Evolutionary conservation across 2,113 vertebrate species (phyloP), one percentile per base, ranked within the genome.

Genomic region (Tauraco erythrolophus): DNA sequence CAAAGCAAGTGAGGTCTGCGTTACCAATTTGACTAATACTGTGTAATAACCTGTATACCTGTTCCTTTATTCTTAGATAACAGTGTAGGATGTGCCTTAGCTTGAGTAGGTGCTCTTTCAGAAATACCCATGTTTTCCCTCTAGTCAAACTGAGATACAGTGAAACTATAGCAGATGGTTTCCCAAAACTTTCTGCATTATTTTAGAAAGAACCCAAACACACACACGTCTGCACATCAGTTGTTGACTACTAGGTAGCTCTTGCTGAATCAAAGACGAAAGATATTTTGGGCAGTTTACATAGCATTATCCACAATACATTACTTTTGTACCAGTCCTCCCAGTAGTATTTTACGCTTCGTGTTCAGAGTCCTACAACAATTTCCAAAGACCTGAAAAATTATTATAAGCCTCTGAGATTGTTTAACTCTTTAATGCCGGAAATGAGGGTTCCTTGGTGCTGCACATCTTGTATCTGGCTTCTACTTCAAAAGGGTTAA

Each of bases 311-410:
- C 92, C 70, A 31, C 19, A 96, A 53, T 86, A 95, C 75, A 69
- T 85, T 57, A 85, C 77, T 86, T 62, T n/a, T 33, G 43, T 81
- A 30, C 18, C 45, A 27, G 50, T 88, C 88, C 45, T 97, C 91
- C 79, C 30, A 27, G 41, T 53, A 74, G 66, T 60, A 65, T 82
- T 91, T 80, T 76, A 83, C 6, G 6, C 7, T 89, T 82, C 9
- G 4, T 69, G 46, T 92, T 92, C 62, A 60, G 33, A 91, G 78
- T 94, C 79, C 89, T 89, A 37, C n/a, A 90, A 83, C 39, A 84
- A 35, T 97, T 96, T 97, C 95, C 88, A 96, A 95, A 98, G 75
- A 95, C 70, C 19, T 69, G 48, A 57, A 69, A 87, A 65, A 78
- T 74, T 68, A 68, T 80, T 94, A 27, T 72, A 94, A 70, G 31